Evolutionary conservation across 37 sponge, comb jelly and placozoan species (phyloP).

Genomic region (Aplysina aerophoba): DNA sequence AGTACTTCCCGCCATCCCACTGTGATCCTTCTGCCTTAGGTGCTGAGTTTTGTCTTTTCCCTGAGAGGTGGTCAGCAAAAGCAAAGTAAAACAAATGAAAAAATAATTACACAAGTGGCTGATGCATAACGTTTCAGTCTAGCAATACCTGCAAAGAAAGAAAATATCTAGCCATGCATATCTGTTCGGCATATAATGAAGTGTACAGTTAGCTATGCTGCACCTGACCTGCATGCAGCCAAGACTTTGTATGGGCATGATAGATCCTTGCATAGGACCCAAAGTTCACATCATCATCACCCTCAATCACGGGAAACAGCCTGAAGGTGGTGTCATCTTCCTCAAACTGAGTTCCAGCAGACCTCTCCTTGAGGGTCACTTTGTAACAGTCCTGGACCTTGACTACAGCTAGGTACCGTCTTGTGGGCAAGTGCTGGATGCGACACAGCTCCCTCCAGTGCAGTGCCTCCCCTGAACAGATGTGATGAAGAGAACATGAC

Average conservation of each 20-base stretch:
- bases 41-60: neutral
- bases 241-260: slow-evolving; percentile 40
- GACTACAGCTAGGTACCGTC: slow-evolving; percentile 53
- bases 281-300: slow-evolving; percentile 27
- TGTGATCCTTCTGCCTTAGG: neutral
- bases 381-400: neutral
- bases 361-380: slow-evolving; percentile 19
- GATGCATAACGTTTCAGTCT: neutral
- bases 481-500: no score
- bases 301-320: slow-evolving; percentile 47
- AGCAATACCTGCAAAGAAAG: neutral
- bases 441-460: slow-evolving; percentile 64
- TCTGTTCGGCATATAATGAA: no score
- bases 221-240: slow-evolving; percentile 60
- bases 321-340: slow-evolving; percentile 37
- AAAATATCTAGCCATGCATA: no score
- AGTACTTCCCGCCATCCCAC: slow-evolving; percentile 31
- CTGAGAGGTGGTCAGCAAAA: neutral
- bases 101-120: no score
- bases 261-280: slow-evolving; percentile 59
- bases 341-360: neutral
- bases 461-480: slow-evolving; percentile 51
- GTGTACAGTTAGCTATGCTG: no score
- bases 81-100: no score
- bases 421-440: slow-evolving; percentile 58